These are phyloP conservation scores for Ctenosaura bakeri DNA, from an alignment of 2,797 vertebrate species.

Conservation along the genomic window DNA sequence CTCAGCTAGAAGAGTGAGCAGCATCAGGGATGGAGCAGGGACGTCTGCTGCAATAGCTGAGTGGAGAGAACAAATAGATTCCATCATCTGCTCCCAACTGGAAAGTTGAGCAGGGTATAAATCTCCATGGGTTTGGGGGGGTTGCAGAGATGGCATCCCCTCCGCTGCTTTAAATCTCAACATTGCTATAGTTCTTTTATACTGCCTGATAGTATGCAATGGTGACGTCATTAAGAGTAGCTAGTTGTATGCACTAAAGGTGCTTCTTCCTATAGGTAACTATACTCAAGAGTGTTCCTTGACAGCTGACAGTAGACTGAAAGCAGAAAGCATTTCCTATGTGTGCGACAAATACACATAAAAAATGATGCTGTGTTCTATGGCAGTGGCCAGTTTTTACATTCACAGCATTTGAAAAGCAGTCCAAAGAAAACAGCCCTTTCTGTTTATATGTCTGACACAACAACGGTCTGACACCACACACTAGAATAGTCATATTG, in stretches of 20 bases:
- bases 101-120: no score
- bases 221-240: not conserved
- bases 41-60: no score
- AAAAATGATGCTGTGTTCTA: no score
- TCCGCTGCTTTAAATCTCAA: not conserved
- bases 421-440: not conserved
- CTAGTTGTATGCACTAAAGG: not conserved
- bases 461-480: not conserved
- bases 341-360: no score
- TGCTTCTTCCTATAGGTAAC: not conserved
- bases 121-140: no score
- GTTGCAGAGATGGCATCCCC: no score
- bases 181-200: not conserved
- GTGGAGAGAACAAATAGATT: no score
- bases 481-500: no score
- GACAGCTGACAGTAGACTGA: not conserved
- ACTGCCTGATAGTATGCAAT: not conserved
- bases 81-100: no score
- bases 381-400: no score
- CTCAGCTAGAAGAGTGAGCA: no score
- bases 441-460: not conserved
- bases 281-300: not conserved
- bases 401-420: not conserved
- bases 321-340: not conserved
- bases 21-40: no score